Evolutionary conservation across 2,888 invertebrate species (phyloP).

Genomic region (Dendrolimus pini): DNA sequence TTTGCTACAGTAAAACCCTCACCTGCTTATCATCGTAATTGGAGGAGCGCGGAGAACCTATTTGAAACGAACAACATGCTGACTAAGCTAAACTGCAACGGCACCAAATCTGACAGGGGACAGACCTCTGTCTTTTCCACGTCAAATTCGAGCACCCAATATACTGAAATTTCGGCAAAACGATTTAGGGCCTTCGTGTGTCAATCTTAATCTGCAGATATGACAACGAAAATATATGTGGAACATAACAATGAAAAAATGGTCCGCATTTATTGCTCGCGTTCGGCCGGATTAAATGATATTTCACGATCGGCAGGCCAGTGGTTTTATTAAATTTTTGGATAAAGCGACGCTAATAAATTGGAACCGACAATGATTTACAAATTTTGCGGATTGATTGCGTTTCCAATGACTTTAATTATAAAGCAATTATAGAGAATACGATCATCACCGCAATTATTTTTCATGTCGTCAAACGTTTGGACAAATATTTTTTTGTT

Average conservation of each 20-base stretch:
- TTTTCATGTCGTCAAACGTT: too few species aligned
- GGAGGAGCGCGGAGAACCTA: neutral
- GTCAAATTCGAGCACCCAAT: conserved; percentile 51
- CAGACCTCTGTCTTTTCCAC: conserved; percentile 47
- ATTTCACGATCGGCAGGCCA: neutral
- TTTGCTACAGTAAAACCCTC: too few species aligned
- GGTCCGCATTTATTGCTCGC: neutral
- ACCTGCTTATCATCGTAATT: too few species aligned
- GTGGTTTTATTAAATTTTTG: neutral
- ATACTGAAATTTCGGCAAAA: conserved; percentile 37
- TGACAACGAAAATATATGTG: conserved; percentile 13
- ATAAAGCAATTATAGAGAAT: neutral
- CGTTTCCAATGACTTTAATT: neutral
- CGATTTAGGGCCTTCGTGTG: conserved; percentile 33
- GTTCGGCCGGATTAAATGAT: neutral
- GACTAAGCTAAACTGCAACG: neutral
- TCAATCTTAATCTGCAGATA: conserved; percentile 35
- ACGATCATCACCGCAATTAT: too few species aligned
- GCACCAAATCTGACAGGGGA: conserved; percentile 41
- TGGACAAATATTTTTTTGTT: too few species aligned
- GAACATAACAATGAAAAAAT: neutral
- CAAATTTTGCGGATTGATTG: neutral
- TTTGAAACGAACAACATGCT: conserved; percentile 1
- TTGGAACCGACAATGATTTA: neutral
- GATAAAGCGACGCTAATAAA: neutral